Base-by-base conservation (phyloP, 2,113 vertebrate species). In the Butastur rufipennis region DNA sequence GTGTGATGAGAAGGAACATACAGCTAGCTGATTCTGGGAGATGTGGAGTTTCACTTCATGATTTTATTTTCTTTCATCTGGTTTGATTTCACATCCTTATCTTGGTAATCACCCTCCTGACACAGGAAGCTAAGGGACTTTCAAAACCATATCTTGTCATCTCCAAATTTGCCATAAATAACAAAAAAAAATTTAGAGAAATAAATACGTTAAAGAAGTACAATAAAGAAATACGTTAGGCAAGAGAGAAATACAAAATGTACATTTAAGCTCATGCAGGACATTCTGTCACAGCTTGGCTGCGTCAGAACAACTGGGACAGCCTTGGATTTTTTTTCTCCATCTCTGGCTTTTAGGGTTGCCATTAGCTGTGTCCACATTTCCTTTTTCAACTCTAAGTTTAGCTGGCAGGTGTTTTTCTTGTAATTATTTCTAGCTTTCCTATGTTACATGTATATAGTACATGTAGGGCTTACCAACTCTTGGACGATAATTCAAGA, bases 31-130 rank as follows among this genome's bases (percentile, higher is more conserved):
- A 32, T 93, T 88, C 68, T 90, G 67, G 77, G 47, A 95, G 88
- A 92, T 1, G 7, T 2, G 0, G 23, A 74, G 72, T 95, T 95
- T 96, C 91, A 63, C 73, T 95, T 95, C 68, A 2, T 27, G 10
- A 48, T 94, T 96, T 95, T 85, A 9, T 59, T 81, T 89, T 84
- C 53, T 81, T 90, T 89, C 4, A 43, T 79, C 91, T 96, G 40
- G 27, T 84, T 92, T 87, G 52, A 95, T 94, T 94, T 95, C 86
- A 91, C 25, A 50, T 92, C 90, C 52, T 43, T 68, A 62, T 81
- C 88, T 91, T 81, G 80, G 67, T 68, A 47, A 79, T 92, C 47
- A 81, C 43, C 32, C 43, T 86, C n/a, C 58, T 17, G 31, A 38
- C 27, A 84, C 52, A 90, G 92, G 86, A 97, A 88, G 80, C 26